Percentiles rank a stretch among this genome's conserved stretches.
phyloP scores from a whole-genome alignment of 2,113 vertebrate genomes.

The Dasyurus viverrinus region DNA sequence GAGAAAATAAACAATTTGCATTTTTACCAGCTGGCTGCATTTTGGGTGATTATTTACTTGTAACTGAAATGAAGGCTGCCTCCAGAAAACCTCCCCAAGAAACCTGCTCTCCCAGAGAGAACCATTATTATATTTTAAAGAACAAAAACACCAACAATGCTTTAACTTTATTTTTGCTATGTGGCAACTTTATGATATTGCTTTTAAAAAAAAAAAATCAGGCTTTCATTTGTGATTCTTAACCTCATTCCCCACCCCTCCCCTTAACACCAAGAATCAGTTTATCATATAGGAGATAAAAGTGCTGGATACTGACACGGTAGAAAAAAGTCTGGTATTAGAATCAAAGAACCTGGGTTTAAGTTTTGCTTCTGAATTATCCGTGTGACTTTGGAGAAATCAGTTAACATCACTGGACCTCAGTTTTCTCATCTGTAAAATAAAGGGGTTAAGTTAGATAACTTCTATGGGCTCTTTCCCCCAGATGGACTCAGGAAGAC shows the following conservation, averaged over 20 bases:
- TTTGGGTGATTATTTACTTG: too few species aligned
- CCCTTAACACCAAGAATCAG: not conserved
- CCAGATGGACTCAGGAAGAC: not conserved
- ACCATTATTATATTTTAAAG: too few species aligned
- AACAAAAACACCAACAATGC: too few species aligned
- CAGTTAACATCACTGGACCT: not conserved
- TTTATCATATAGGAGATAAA: not conserved
- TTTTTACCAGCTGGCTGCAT: too few species aligned
- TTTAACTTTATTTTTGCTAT: conserved; percentile 23
- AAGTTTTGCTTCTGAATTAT: not conserved
- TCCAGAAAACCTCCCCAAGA: too few species aligned
- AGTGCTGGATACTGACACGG: not conserved
- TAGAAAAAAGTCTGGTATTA: not conserved
- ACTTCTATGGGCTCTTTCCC: not conserved
- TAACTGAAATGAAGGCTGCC: too few species aligned
- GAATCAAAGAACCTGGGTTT: not conserved
- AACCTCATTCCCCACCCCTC: not conserved
- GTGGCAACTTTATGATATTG: not conserved
- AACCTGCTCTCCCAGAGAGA: too few species aligned
- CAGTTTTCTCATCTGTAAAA: not conserved
- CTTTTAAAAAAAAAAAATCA: too few species aligned
- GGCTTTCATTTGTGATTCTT: not conserved
- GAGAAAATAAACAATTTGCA: too few species aligned
- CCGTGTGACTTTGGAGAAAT: not conserved
- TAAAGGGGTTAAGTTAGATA: not conserved